Base-by-base conservation (phyloP, 1,140 invertebrate genomes). In the Hydropsyche tenuis region DNA sequence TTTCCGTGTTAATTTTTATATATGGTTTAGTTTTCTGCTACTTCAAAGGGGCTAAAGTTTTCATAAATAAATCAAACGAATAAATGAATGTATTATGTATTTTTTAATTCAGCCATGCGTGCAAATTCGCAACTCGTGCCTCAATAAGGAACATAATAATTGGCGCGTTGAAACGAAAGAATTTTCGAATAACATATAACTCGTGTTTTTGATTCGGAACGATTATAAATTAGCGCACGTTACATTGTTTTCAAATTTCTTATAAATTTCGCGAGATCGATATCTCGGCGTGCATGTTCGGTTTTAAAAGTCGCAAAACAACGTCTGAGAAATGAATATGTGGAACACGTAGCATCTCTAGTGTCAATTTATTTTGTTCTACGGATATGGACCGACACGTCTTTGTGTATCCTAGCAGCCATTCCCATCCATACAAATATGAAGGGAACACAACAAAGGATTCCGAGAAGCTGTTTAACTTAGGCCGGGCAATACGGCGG, bases 281-380 rank as follows among this genome's bases (percentile, higher is more conserved):
- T 37, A 37, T 37, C 30, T 3, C 30, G 30, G 30, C 30, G 3
- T 37, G 14, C 23, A 42, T 14, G 23, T 22, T 63, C 60, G 11
- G 27, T 46, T 64, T 63, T 27, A 42, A 63, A 64, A 37, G 70
- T 72, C 56, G 43, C 70, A 51, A n/a, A 25, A 27, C 30, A 22
- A 20, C 25, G 46, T 18, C 37, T 18, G 62, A 63, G 11, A 42
- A 72, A 37, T 63, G 30, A 72, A 72, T 72, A 72, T 64, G 70
- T 42, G 22, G 60, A 6, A 37, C 70, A 72, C 70, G 60, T 72
- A 63, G 43, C 27, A 23, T 27, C 30, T 53, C 70, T 64, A 72
- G 70, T 72, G 70, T 72, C 70, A 72, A 72, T 72, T 72, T 72
- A 72, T 72, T 72, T 72, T 64, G 51, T 71, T 56, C 25, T 27